Evolutionary conservation across 2,797 vertebrate species (phyloP).

Genomic region (Champsocephalus gunnari): DNA sequence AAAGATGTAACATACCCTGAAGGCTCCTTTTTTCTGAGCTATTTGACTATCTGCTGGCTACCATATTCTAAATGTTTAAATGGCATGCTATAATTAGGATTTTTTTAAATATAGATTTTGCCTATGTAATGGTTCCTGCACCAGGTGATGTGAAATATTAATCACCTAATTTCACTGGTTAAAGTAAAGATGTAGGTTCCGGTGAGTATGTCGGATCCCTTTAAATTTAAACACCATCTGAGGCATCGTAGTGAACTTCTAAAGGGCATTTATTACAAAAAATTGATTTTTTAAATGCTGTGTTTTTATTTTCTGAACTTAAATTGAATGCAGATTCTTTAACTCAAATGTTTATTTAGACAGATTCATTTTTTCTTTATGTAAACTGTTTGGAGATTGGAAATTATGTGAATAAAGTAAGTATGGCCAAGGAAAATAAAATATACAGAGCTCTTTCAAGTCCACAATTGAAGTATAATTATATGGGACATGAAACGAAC

Average conservation of each 20-base stretch:
- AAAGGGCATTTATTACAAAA: background rate
- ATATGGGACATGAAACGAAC: background rate
- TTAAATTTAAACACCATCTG: background rate
- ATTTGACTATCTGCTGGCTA: background rate
- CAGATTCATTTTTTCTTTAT: background rate
- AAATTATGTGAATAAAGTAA: background rate
- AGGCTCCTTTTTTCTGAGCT: background rate
- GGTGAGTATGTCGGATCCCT: slow-evolving; percentile 10
- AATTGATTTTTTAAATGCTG: too few species aligned
- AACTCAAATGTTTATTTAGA: background rate
- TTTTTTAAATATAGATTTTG: slow-evolving; percentile 68
- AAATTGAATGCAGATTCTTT: background rate
- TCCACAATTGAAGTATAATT: background rate
- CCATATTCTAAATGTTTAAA: slow-evolving; percentile 25
- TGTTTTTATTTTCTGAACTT: background rate
- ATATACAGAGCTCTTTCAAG: background rate
- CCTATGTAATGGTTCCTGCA: slow-evolving; percentile 56
- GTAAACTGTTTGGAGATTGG: background rate
- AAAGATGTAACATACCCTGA: background rate
- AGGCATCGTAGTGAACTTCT: background rate
- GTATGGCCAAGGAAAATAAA: background rate
- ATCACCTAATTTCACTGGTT: slow-evolving; percentile 62
- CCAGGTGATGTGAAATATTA: slow-evolving; percentile 64
- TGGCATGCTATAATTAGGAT: slow-evolving; percentile 58
- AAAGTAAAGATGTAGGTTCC: slow-evolving; percentile 57